Evolutionary conservation across 1,140 invertebrate genomes (phyloP).

Genomic region (Drosophila micromelanica): DNA sequence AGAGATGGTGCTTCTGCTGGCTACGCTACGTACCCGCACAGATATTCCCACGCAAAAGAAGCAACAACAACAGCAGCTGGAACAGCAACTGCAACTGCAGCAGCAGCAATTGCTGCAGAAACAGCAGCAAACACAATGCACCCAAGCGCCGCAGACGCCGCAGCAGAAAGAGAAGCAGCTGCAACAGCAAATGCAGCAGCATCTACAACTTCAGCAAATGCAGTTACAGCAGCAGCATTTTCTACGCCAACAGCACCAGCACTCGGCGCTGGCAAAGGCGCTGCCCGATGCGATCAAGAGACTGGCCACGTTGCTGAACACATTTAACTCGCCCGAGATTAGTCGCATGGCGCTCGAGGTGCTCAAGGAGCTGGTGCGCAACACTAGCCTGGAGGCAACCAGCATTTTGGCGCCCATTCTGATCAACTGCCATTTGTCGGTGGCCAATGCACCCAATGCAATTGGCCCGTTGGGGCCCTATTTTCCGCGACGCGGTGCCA

Average conservation of each 20-base stretch:
- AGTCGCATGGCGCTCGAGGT: constrained; percentile 92
- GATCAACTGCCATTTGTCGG: constrained; percentile 92
- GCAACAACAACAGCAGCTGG: constrained; percentile 72
- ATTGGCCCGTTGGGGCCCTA: constrained; percentile 85
- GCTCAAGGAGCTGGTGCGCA: constrained; percentile 92
- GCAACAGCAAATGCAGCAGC: constrained; percentile 73
- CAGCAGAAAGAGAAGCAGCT: constrained; percentile 73
- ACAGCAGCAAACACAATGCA: constrained; percentile 64
- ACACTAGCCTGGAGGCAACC: constrained; percentile 92
- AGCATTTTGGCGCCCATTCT: constrained; percentile 93
- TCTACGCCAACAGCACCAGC: constrained; percentile 74
- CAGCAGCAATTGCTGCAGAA: constrained; percentile 71
- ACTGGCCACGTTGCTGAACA: constrained; percentile 94
- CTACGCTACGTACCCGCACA: constrained; percentile 70
- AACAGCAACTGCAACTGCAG: constrained; percentile 72
- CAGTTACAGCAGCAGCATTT: constrained; percentile 77
- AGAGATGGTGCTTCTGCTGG: constrained; percentile 85
- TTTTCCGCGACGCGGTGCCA: constrained; percentile 77
- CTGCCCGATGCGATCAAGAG: constrained; percentile 93
- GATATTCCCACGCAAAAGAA: constrained; percentile 72
- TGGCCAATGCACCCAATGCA: constrained; percentile 91
- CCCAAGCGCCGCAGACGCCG: constrained; percentile 63
- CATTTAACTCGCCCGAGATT: constrained; percentile 95
- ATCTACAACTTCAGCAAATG: constrained; percentile 76
- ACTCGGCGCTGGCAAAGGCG: constrained; percentile 88